These are phyloP conservation scores for Kuschelorhynchus macadamiae DNA, from an alignment of 2,888 invertebrate species.

Conservation along the genomic window DNA sequence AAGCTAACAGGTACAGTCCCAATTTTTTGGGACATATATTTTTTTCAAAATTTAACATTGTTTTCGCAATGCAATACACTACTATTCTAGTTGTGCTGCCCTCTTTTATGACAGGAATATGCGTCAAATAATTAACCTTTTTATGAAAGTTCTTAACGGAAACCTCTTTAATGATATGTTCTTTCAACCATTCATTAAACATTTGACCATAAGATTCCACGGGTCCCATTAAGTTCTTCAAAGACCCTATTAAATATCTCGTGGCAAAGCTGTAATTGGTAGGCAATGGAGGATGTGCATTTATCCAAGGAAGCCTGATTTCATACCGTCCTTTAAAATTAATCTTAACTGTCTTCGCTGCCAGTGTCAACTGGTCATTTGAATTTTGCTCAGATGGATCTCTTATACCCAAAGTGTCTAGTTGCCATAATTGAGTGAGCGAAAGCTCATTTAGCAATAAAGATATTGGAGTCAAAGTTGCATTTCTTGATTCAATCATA, in stretches of 20 bases:
- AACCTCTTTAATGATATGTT: background rate
- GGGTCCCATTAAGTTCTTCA: too few relatives aligned
- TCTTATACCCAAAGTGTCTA: slow-evolving; percentile 60
- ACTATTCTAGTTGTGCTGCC: too few relatives aligned
- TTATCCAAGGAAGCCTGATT: slow-evolving; percentile 46
- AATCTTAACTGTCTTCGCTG: slow-evolving; percentile 37
- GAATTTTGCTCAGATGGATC: slow-evolving; percentile 56
- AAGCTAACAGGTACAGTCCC: too few relatives aligned
- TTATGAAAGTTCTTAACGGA: too few relatives aligned
- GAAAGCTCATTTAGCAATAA: too few relatives aligned
- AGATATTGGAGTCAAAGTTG: too few relatives aligned
- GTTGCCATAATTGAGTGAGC: slow-evolving; percentile 50
- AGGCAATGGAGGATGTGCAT: slow-evolving; percentile 42
- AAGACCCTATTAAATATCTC: slow-evolving; percentile 35
- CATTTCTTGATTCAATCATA: too few relatives aligned
- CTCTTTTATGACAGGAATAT: too few relatives aligned
- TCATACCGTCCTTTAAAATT: slow-evolving; percentile 47
- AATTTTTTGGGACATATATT: too few relatives aligned
- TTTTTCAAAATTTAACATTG: too few relatives aligned
- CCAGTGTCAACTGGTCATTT: background rate
- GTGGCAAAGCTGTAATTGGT: slow-evolving; percentile 37
- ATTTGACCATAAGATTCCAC: background rate
- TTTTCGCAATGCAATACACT: too few relatives aligned
- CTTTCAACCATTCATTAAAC: background rate
- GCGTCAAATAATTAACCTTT: too few relatives aligned